A percentile compares a stretch with the other conserved stretches of the same genome.
Conservation (phyloP, 1,140 invertebrate genomes). For the Augochlora pura region DNA sequence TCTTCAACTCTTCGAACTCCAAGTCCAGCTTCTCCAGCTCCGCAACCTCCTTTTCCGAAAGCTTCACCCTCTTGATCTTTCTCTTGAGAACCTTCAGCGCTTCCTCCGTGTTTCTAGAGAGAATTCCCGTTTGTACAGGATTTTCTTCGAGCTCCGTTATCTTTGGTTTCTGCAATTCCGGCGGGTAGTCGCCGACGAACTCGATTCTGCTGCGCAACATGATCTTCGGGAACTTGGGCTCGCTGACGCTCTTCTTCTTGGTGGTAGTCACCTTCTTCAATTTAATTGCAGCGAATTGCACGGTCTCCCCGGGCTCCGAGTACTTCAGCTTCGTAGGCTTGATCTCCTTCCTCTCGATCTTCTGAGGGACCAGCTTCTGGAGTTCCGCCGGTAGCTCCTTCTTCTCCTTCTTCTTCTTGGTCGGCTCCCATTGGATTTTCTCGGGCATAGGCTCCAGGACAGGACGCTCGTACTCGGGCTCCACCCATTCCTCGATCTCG, state of each 20-base stretch:
- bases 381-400: constrained; percentile 60
- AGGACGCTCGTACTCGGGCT: constrained; percentile 78
- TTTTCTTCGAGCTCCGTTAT: constrained; percentile 81
- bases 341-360: constrained; percentile 78
- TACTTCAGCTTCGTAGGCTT: constrained; percentile 78
- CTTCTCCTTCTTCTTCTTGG: constrained; percentile 76
- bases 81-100: constrained; percentile 83
- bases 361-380: constrained; percentile 71
- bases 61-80: constrained; percentile 79
- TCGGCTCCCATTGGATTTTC: constrained; percentile 76
- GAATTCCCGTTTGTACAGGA: constrained; percentile 82
- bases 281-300: constrained; percentile 83
- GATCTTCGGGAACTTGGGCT: constrained; percentile 82
- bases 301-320: constrained; percentile 73
- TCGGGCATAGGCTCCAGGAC: constrained; percentile 77
- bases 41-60: constrained; percentile 76
- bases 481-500: constrained; percentile 78
- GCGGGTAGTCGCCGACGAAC: constrained; percentile 83
- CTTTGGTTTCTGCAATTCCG: constrained; percentile 78
- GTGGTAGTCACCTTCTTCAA: constrained; percentile 82
- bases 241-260: constrained; percentile 79
- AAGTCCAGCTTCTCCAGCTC: constrained; percentile 81
- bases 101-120: constrained; percentile 86
- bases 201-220: constrained; percentile 84
- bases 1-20: constrained; percentile 83